phyloP scores from a whole-genome alignment of 2,888 invertebrate genomes.

The Platynereis dumerilii region DNA sequence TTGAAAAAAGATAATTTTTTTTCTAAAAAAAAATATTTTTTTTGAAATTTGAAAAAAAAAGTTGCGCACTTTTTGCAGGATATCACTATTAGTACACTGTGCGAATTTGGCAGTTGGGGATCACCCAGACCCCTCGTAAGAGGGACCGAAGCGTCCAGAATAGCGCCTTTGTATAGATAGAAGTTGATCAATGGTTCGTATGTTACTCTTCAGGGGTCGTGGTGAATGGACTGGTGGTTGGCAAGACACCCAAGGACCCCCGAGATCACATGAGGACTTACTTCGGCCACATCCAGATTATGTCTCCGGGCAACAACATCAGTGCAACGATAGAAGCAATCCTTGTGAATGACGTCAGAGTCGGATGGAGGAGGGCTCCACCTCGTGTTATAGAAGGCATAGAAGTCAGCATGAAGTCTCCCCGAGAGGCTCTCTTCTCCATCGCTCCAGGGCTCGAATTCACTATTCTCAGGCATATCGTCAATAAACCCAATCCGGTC shows the following conservation, averaged over 20 bases:
- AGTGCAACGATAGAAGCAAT: conserved; percentile 3
- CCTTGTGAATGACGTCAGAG: conserved; percentile 9
- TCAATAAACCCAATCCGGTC: conserved; percentile 6
- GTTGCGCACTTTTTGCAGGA: too few species aligned
- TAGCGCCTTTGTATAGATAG: too few species aligned
- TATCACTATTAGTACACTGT: too few species aligned
- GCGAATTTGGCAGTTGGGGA: too few species aligned
- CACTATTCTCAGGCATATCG: conserved; percentile 30
- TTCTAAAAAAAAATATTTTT: too few species aligned
- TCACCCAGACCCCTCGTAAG: too few species aligned
- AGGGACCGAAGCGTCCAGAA: too few species aligned
- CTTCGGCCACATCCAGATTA: conserved; percentile 18
- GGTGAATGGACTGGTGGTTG: conserved; percentile 20
- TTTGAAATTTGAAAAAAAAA: too few species aligned
- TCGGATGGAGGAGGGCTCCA: conserved; percentile 11
- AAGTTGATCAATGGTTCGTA: too few species aligned
- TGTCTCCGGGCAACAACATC: conserved; percentile 6
- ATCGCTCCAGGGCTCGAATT: conserved; percentile 14
- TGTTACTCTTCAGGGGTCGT: conserved; percentile 12
- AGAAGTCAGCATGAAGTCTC: conserved; percentile 3
- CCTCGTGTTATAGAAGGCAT: conserved; percentile 1
- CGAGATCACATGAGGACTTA: conserved; percentile 13
- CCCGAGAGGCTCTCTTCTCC: conserved; percentile 10
- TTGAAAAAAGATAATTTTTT: too few species aligned
- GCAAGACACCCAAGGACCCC: conserved; percentile 1